These are phyloP conservation scores for Metopolophium dirhodum DNA, from an alignment of 1,140 invertebrate genomes.

Conservation along the genomic window DNA sequence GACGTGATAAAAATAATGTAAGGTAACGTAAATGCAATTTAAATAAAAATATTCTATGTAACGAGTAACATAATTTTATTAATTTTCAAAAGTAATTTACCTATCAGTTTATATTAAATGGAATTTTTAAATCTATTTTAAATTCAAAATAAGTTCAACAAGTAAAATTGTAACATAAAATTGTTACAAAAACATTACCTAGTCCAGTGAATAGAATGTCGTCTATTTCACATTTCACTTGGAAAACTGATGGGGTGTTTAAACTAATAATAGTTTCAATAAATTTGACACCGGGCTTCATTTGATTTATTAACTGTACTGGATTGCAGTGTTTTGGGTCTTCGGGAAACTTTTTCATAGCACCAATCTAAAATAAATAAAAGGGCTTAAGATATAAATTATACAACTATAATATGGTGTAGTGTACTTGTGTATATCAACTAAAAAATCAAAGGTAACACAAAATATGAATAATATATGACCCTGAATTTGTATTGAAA, in stretches of 20 bases:
- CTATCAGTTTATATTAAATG: too few species aligned
- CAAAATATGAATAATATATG: not conserved
- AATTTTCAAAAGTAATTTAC: too few species aligned
- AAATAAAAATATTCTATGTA: too few species aligned
- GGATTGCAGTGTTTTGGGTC: slow-evolving; percentile 23
- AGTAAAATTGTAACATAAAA: not conserved
- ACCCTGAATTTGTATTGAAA: too few species aligned
- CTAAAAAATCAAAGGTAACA: not conserved
- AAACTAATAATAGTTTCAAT: not conserved
- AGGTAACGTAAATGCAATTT: too few species aligned
- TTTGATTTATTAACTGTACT: slow-evolving; percentile 39
- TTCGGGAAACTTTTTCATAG: slow-evolving; percentile 44
- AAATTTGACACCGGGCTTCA: not conserved
- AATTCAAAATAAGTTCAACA: not conserved
- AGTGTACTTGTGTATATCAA: not conserved
- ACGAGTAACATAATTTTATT: too few species aligned
- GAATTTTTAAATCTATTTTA: not conserved
- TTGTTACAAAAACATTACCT: slow-evolving; percentile 28
- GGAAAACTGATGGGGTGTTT: not conserved
- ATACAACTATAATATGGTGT: not conserved
- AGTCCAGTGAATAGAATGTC: not conserved
- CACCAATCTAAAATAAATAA: slow-evolving; percentile 28
- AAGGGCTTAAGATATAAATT: not conserved
- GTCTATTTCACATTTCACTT: not conserved
- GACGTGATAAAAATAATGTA: too few species aligned